Evolutionary conservation across 2,888 invertebrate genomes (phyloP).

Genomic region (Pristionchus japonicus): DNA sequence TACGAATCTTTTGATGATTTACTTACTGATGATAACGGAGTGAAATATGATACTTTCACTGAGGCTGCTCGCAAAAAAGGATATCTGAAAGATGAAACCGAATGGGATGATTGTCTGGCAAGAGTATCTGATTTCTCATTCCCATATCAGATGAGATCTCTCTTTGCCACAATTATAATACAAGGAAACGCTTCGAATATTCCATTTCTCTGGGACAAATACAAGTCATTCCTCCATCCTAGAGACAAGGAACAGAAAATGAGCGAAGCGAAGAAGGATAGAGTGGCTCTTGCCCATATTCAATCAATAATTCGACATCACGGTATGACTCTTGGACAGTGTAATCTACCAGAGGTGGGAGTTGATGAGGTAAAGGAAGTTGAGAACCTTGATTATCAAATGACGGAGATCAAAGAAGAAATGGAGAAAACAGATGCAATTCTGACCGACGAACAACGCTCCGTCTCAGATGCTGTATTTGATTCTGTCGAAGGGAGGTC

Average conservation of each 20-base stretch:
- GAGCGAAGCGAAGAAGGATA: neutral
- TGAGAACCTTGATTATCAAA: neutral
- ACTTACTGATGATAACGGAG: neutral
- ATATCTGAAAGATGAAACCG: neutral
- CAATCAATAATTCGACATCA: conserved; percentile 19
- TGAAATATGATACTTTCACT: neutral
- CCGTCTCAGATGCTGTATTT: neutral
- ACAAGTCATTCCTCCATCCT: neutral
- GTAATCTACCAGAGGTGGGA: neutral
- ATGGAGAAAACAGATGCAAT: neutral
- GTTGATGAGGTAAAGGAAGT: neutral
- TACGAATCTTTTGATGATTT: conserved; percentile 18
- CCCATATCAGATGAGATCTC: conserved; percentile 6
- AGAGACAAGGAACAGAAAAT: neutral
- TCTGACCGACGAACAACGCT: neutral
- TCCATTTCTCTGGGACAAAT: neutral
- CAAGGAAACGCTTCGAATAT: neutral
- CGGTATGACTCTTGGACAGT: neutral
- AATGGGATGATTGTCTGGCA: conserved; percentile 12
- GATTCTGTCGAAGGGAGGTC: neutral
- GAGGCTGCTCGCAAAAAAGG: conserved; percentile 28
- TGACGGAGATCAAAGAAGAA: neutral
- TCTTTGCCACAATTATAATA: conserved; percentile 26
- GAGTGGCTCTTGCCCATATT: neutral
- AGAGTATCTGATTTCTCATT: neutral